Evolutionary conservation across 2,797 vertebrate genomes (phyloP).

Genomic region (Pantherophis vulpinus): DNA sequence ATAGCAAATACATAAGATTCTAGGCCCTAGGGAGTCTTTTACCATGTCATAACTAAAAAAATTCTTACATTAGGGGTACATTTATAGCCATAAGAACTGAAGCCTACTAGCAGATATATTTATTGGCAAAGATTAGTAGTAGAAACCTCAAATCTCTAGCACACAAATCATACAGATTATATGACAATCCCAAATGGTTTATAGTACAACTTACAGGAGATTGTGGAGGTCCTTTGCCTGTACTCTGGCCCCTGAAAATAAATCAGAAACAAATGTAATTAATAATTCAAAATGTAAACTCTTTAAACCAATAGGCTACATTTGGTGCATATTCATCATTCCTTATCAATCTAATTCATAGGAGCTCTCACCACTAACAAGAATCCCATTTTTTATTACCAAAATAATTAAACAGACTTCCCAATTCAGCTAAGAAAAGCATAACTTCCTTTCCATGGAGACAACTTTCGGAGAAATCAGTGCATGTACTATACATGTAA

Average conservation of each 20-base stretch:
- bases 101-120: not conserved
- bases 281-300: not conserved
- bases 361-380: not conserved
- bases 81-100: not conserved
- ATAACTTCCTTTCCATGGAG: too few species aligned
- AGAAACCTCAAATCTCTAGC: not conserved
- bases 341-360: not conserved
- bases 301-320: not conserved
- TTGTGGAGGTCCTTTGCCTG: constrained; percentile 79
- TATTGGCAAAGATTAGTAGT: not conserved
- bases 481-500: too few species aligned
- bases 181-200: not conserved
- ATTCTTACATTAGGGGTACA: not conserved
- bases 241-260: constrained; percentile 75
- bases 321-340: not conserved
- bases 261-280: constrained; percentile 17
- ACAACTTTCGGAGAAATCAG: too few species aligned
- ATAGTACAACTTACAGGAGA: constrained; percentile 63
- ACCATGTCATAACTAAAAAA: not conserved
- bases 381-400: not conserved
- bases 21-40: not conserved
- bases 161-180: not conserved
- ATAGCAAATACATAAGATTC: not conserved
- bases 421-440: too few species aligned
- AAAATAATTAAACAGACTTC: not conserved